Conservation (phyloP, 2,888 invertebrate genomes). For the Hedya salicella region DNA sequence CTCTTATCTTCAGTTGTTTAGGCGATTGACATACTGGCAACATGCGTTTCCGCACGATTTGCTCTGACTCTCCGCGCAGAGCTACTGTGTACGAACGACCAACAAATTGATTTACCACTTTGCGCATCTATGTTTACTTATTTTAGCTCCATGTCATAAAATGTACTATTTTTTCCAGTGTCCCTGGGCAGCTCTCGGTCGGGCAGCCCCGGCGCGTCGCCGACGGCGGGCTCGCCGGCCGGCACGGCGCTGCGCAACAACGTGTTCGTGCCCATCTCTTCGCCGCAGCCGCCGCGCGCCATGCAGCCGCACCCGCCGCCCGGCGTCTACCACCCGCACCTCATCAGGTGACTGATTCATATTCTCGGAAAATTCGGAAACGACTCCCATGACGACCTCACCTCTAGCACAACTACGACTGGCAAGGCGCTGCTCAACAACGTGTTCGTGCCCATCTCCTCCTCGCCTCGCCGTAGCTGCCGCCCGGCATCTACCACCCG, state of each 20-base stretch:
- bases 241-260: slow-evolving; percentile 91
- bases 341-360: background rate
- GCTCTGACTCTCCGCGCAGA: too few relatives aligned
- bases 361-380: too few relatives aligned
- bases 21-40: too few relatives aligned
- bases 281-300: slow-evolving; percentile 84
- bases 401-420: too few relatives aligned
- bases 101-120: too few relatives aligned
- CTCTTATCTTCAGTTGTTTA: too few relatives aligned
- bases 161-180: slow-evolving; percentile 79
- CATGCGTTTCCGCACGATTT: too few relatives aligned
- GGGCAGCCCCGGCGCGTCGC: slow-evolving; percentile 95
- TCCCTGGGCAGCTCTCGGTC: slow-evolving; percentile 97
- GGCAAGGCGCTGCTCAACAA: slow-evolving; percentile 91
- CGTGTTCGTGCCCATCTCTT: slow-evolving; percentile 96
- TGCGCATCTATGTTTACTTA: too few relatives aligned
- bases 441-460: slow-evolving; percentile 96
- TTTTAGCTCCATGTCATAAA: too few relatives aligned
- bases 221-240: slow-evolving; percentile 80
- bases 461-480: slow-evolving; percentile 80
- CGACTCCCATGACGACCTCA: too few relatives aligned
- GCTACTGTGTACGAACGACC: too few relatives aligned
- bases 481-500: slow-evolving; percentile 6
- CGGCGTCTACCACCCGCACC: slow-evolving; percentile 11
- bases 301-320: slow-evolving; percentile 50